A percentile compares a stretch with the other conserved stretches of the same genome.
These are phyloP conservation scores for Cynaeus angustus DNA, from an alignment of 2,888 invertebrate genomes.

Conservation along the genomic window DNA sequence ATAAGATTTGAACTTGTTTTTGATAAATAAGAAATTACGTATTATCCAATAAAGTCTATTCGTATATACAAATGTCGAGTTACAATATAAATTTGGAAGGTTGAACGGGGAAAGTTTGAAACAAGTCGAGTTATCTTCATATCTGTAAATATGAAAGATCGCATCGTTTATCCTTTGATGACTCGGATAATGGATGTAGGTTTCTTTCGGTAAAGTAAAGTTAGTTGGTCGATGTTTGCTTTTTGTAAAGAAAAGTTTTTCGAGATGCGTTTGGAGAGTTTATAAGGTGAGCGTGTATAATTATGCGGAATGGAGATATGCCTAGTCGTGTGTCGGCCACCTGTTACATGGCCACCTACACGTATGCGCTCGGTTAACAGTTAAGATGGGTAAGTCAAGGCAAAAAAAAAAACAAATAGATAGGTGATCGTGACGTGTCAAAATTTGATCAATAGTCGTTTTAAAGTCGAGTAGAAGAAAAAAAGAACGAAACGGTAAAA, in stretches of 20 bases:
- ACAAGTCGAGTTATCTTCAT: not conserved
- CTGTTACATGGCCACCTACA: slow-evolving; percentile 47
- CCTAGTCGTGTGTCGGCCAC: slow-evolving; percentile 50
- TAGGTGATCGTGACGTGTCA: slow-evolving; percentile 5
- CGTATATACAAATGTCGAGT: too few species aligned
- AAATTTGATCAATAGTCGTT: slow-evolving; percentile 34
- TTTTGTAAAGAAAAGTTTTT: slow-evolving; percentile 9
- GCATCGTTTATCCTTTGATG: slow-evolving; percentile 6
- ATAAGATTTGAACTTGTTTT: too few species aligned
- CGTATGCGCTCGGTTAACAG: slow-evolving; percentile 12
- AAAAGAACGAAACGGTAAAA: not conserved
- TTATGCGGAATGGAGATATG: slow-evolving; percentile 55
- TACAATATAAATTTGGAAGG: too few species aligned
- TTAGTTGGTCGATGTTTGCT: not conserved
- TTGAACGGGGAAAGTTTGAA: not conserved
- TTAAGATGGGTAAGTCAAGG: slow-evolving; percentile 6
- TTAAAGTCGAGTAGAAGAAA: slow-evolving; percentile 5
- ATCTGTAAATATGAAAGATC: slow-evolving; percentile 8
- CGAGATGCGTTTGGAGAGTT: slow-evolving; percentile 17
- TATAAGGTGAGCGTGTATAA: slow-evolving; percentile 47
- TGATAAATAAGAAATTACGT: too few species aligned
- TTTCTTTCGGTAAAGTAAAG: not conserved
- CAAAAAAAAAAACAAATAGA: not conserved
- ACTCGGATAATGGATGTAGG: not conserved
- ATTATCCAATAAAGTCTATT: too few species aligned